Evolutionary conservation across 2,797 vertebrate species (phyloP).

Genomic region (Cryptoprocta ferox): DNA sequence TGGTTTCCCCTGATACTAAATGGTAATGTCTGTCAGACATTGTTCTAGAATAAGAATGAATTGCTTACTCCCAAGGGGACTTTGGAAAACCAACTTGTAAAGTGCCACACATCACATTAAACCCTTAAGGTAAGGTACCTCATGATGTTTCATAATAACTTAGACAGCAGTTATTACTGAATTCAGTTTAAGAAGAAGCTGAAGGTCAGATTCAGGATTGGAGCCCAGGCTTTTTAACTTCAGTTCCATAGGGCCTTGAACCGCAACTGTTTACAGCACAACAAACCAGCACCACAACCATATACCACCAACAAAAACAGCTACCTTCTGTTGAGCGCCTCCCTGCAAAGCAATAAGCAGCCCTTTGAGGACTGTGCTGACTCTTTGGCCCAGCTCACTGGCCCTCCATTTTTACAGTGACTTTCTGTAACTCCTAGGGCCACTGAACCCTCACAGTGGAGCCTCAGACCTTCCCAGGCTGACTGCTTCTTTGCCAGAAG

Average conservation of each 20-base stretch:
- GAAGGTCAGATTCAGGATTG: neutral
- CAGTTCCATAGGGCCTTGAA: neutral
- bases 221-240: too few species aligned
- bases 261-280: neutral
- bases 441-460: neutral
- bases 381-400: neutral
- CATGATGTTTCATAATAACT: neutral
- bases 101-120: fast-evolving
- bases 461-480: fast-evolving
- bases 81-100: neutral
- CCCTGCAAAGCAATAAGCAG: fast-evolving
- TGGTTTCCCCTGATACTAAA: neutral
- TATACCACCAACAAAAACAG: neutral
- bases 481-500: neutral
- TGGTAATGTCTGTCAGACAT: neutral
- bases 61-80: neutral
- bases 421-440: too few species aligned
- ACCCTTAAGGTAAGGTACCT: neutral
- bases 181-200: neutral
- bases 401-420: neutral
- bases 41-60: neutral
- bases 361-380: neutral
- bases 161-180: neutral
- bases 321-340: fast-evolving
- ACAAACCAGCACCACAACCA: too few species aligned